These are phyloP conservation scores for Geopemphigus sp. DNA, from an alignment of 1,140 invertebrate species.

Conservation along the genomic window DNA sequence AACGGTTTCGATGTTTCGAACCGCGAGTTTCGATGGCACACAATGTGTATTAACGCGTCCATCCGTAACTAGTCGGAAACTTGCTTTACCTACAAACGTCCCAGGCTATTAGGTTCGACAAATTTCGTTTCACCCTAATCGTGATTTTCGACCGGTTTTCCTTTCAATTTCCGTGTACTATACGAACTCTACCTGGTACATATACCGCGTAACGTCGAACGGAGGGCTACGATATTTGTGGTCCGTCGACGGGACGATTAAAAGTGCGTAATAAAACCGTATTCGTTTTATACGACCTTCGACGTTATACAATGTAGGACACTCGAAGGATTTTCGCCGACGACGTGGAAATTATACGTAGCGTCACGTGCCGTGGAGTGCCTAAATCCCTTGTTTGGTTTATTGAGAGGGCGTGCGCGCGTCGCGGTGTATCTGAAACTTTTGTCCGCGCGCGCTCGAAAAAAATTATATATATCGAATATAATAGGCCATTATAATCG, in stretches of 20 bases:
- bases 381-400: conserved; percentile 22
- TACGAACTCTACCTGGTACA: too few species aligned
- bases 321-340: background rate
- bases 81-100: too few species aligned
- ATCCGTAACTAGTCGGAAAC: too few species aligned
- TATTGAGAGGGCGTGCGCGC: conserved; percentile 14
- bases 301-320: background rate
- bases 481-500: conserved; percentile 11
- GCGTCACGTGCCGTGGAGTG: conserved; percentile 17
- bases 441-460: background rate
- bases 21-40: too few species aligned
- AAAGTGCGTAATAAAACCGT: conserved; percentile 6
- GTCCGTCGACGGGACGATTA: conserved; percentile 3
- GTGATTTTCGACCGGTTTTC: too few species aligned
- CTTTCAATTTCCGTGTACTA: too few species aligned
- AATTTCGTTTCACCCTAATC: too few species aligned
- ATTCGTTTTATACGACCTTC: background rate
- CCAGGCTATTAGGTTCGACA: too few species aligned
- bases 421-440: background rate
- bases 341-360: conserved; percentile 12
- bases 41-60: too few species aligned
- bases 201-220: too few species aligned
- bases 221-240: background rate
- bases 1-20: too few species aligned
- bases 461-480: background rate